phyloP scores from a whole-genome alignment of 2,888 invertebrate genomes.

The Orchestes rusci region DNA sequence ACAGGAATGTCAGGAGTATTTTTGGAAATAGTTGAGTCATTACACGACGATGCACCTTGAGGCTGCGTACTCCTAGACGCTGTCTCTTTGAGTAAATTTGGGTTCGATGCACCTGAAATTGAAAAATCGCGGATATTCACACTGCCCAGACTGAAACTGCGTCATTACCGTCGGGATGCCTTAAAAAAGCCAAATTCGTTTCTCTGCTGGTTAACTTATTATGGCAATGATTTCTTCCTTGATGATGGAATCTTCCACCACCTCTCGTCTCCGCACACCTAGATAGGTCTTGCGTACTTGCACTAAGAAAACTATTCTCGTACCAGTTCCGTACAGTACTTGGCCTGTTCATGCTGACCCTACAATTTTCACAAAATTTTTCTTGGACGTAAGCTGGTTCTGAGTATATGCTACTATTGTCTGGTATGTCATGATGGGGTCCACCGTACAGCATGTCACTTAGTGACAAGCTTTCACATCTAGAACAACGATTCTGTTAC shows the following conservation, averaged over 20 bases:
- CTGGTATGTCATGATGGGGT: conserved; percentile 40
- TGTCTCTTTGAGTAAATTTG: conserved; percentile 55
- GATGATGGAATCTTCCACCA: conserved; percentile 49
- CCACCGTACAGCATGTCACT: conserved; percentile 60
- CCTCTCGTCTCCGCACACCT: conserved; percentile 33
- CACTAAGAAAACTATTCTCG: conserved; percentile 47
- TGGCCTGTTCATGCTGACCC: conserved; percentile 61
- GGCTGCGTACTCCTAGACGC: conserved; percentile 16
- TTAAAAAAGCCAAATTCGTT: conserved; percentile 57
- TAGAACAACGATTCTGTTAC: conserved; percentile 30
- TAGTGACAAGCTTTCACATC: conserved; percentile 63
- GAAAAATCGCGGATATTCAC: no score
- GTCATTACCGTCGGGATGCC: conserved; percentile 72
- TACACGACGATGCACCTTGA: conserved; percentile 19
- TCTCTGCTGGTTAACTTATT: conserved; percentile 40
- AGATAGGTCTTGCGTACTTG: conserved; percentile 48
- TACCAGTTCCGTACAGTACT: conserved; percentile 62
- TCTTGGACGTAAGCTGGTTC: conserved; percentile 74
- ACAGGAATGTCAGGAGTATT: not conserved
- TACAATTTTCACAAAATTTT: conserved; percentile 70
- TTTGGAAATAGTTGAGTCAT: conserved; percentile 4
- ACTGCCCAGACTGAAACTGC: no score
- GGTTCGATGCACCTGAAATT: conserved; percentile 65
- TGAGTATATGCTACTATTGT: conserved; percentile 77
- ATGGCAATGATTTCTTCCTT: conserved; percentile 49